A percentile compares a stretch with the other conserved stretches of the same genome.
phyloP scores from a whole-genome alignment of 2,888 invertebrate species.

The Bombylius discolor region DNA sequence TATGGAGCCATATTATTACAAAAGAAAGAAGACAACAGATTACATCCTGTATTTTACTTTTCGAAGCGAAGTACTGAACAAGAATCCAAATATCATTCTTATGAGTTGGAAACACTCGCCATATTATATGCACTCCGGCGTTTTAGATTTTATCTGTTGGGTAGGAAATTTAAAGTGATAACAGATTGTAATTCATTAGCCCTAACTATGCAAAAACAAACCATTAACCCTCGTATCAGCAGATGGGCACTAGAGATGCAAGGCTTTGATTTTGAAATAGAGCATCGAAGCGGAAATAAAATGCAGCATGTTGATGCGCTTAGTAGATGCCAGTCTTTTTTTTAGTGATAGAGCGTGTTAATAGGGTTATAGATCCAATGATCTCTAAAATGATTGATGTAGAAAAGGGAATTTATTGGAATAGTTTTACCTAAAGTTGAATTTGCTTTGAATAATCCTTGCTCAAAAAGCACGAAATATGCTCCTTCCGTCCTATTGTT shows the following conservation, averaged over 20 bases:
- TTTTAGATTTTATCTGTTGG: not conserved
- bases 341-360: not conserved
- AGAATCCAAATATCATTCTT: not conserved
- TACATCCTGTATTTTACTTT: not conserved
- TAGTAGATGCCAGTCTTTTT: no score
- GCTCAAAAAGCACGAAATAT: constrained; percentile 14
- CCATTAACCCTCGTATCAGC: not conserved
- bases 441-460: constrained; percentile 9
- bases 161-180: not conserved
- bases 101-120: not conserved
- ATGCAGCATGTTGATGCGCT: not conserved
- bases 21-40: not conserved
- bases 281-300: not conserved
- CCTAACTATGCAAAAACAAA: not conserved
- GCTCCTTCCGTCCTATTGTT: constrained; percentile 19
- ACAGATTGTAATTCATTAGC: not conserved
- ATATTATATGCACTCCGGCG: not conserved
- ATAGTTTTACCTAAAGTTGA: not conserved
- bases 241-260: not conserved
- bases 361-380: not conserved
- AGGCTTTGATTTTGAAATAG: not conserved
- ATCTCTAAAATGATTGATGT: not conserved
- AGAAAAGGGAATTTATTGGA: not conserved
- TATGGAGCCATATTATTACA: not conserved
- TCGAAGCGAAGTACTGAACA: not conserved